Base-by-base conservation (phyloP, 2,113 vertebrate genomes). In the Oncorhynchus tshawytscha region DNA sequence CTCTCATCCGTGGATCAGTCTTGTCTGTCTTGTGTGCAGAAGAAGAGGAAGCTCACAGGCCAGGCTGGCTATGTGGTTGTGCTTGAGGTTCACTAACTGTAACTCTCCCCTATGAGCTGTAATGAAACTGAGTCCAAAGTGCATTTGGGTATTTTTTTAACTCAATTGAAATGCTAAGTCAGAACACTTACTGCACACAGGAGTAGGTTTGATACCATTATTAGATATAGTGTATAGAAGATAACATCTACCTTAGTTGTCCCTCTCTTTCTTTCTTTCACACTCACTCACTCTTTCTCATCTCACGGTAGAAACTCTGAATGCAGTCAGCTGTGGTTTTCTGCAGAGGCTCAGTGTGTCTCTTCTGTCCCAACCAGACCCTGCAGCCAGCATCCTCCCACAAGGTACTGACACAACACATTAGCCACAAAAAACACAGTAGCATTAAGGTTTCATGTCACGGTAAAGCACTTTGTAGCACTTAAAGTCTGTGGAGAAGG, bases 321-420 rank as follows among this genome's bases (percentile, higher is more conserved):
- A 98, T 81, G 90, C 91, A n/a, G 89, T 92, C 13, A 97, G 94
- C 91, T 95, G 94, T 87, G 93, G 84, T 76, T 98, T 99, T 85
- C 95, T 99, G 3, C 91, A 87, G 82, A 92, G 76, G 71, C 88
- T 99, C 84, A 96, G 95, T 75, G 74, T 93, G 82, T 94, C 81
- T 89, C 91, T 99, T 75, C 91, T 96, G 57, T 92, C 90, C 70
- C 88, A 83, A 74, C 84, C 91, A 82, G 91, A 91, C 73, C 85
- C 83, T 39, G 81, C 60, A 72, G 83, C 80, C 24, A 86, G 59
- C 71, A 74, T 84, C 67, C 82, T 86, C 54, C 90, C 91, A 70
- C 85, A 94, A 20, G 95, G 97, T 95, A 90, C 18, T 70, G 51
- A 22, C 71, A 13, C 4, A 13, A 59, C 54, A 60, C 70, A 64